Percentiles rank a stretch among this genome's conserved stretches.
These are phyloP conservation scores for Hetaerina titia DNA, from an alignment of 2,888 invertebrate genomes.

Conservation along the genomic window DNA sequence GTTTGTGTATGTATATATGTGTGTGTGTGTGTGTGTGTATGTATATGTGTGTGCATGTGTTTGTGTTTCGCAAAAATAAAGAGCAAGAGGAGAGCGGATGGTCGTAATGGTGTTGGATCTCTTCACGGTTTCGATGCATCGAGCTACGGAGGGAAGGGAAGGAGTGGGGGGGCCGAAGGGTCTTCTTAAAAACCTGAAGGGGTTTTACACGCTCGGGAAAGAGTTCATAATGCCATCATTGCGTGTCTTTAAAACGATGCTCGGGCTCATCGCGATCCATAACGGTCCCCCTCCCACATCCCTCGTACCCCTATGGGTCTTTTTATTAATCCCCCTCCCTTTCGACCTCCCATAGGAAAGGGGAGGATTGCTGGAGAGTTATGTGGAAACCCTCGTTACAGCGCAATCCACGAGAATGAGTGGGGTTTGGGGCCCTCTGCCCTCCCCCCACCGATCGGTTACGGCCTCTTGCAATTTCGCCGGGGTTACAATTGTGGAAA, in stretches of 20 bases:
- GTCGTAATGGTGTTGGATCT: not conserved
- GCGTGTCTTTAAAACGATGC: conserved; percentile 45
- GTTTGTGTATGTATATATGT: too few relatives aligned
- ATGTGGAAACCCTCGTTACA: conserved; percentile 14
- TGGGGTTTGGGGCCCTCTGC: not conserved
- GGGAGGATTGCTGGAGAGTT: not conserved
- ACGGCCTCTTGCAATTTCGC: conserved; percentile 3
- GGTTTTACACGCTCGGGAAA: not conserved
- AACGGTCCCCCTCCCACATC: not conserved
- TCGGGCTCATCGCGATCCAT: not conserved
- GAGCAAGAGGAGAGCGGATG: not conserved
- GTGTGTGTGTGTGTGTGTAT: too few relatives aligned
- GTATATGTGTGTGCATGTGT: too few relatives aligned
- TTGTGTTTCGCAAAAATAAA: too few relatives aligned
- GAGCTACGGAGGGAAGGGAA: not conserved
- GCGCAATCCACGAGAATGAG: conserved; percentile 12
- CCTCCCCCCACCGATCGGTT: not conserved
- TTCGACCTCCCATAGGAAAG: not conserved
- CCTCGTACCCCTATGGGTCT: not conserved
- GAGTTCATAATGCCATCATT: conserved; percentile 38
- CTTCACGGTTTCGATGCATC: not conserved
- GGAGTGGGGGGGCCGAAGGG: not conserved
- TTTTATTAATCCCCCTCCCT: not conserved
- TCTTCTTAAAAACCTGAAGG: not conserved
- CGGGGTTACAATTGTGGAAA: not conserved